Percentiles rank a stretch among this genome's conserved stretches.
Conservation (phyloP, 2,888 invertebrate species). For the Apodemia hepburni region DNA sequence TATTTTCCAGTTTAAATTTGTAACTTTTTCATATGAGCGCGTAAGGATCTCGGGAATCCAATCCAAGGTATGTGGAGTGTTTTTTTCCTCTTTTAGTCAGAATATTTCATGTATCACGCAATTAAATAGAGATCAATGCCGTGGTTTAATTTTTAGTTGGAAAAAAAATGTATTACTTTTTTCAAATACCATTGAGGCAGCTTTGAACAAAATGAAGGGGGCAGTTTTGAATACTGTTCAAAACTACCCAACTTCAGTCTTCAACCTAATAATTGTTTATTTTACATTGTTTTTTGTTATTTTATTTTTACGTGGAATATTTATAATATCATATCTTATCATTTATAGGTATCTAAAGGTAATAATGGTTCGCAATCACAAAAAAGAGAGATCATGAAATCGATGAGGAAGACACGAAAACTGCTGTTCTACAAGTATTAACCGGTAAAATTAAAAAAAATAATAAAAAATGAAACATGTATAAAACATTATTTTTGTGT, state of each 20-base stretch:
- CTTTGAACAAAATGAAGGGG: background rate
- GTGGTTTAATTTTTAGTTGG: background rate
- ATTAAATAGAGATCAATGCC: background rate
- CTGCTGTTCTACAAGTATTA: too few species aligned
- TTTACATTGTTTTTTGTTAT: background rate
- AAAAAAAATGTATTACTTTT: background rate
- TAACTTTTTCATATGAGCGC: constrained; percentile 1
- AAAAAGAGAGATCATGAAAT: too few species aligned
- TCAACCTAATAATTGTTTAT: background rate
- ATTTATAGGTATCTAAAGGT: too few species aligned
- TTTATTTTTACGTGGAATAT: background rate
- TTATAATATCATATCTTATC: background rate
- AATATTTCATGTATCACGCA: background rate
- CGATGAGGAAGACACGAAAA: too few species aligned
- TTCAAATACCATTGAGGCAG: constrained; percentile 5
- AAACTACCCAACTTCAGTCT: background rate
- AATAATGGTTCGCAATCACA: too few species aligned
- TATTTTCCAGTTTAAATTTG: constrained; percentile 7
- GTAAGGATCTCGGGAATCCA: background rate
- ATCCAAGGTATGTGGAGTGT: background rate
- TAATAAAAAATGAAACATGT: too few species aligned
- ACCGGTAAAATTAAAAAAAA: too few species aligned
- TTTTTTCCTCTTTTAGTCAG: background rate
- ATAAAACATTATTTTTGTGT: too few species aligned
- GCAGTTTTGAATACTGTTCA: constrained; percentile 5